Base-by-base conservation (phyloP, 1,140 invertebrate genomes). In the Drosophila lowei region DNA sequence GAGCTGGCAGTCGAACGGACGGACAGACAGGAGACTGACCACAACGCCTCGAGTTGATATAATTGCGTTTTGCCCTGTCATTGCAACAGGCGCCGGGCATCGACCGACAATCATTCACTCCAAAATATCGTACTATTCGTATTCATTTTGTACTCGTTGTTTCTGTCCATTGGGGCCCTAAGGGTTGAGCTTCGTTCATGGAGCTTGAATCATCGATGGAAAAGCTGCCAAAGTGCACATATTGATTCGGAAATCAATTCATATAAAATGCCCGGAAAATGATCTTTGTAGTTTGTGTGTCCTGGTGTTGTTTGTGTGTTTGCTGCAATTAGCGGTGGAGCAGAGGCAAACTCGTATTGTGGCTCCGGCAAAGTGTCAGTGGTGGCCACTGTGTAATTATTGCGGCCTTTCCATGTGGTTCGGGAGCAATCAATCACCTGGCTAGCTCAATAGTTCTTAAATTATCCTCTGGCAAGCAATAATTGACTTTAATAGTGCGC, bases 201-300 rank as follows among this genome's bases (percentile, higher is more conserved):
- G 30, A 34, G 34, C 18, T 46, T 46, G 52, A 53, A 28, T 53
- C 34, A 16, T 23, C 54, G 21, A 13, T 25, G 21, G 34, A 63
- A 47, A 58, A 60, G 55, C 73, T 67, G 65, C 38, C 71, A 44
- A 65, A 67, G 72, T 64, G 62, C 49, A 75, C 67, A 79, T 88
- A 86, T 86, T 81, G 67, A 81, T 79, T 72, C 78, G 59, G 52
- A 57, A 76, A 76, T 75, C 71, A 81, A 56, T 50, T 62, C 63
- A 72, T 75, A 75, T 49, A 62, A 78, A 76, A 70, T 57, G 59
- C 50, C 34, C 42, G 41, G 21, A 55, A 72, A 68, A 68, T 60
- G 28, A 48, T 77, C 47, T 50, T 46, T 9, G 0, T 28, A 2
- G 28, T 56, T 28, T 25, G 8, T 55, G 55, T 60, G 28, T 42